Conservation (phyloP, 2,888 invertebrate genomes). For the Frankliniella fusca region DNA sequence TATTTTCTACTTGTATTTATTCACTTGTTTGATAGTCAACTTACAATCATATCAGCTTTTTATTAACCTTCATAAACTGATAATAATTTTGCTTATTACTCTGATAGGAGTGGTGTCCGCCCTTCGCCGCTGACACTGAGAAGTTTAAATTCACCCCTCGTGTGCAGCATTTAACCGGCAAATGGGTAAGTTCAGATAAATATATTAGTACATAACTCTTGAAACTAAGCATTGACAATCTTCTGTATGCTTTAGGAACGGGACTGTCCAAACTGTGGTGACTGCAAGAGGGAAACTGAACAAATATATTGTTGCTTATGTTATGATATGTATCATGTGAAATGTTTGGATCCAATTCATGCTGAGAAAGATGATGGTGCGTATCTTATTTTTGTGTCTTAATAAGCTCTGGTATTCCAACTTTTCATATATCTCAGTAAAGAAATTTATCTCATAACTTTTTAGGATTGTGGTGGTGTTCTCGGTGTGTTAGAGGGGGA, state of each 20-base stretch:
- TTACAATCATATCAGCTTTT: not conserved
- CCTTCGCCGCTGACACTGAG: not conserved
- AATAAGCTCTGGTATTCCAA: not conserved
- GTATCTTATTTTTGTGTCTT: not conserved
- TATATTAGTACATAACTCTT: not conserved
- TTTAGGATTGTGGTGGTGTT: not conserved
- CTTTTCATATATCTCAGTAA: not conserved
- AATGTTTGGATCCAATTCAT: not conserved
- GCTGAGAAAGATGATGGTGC: not conserved
- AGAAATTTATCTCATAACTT: not conserved
- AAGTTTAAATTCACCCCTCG: not conserved
- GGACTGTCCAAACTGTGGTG: not conserved
- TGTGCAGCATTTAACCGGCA: not conserved
- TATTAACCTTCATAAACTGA: not conserved
- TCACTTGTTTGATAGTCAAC: not conserved
- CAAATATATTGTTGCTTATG: not conserved
- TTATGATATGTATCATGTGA: conserved; percentile 19
- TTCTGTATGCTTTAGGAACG: not conserved
- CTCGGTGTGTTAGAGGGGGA: not conserved
- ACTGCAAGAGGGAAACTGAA: not conserved
- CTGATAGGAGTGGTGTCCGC: not conserved
- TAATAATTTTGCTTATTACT: not conserved
- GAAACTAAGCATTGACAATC: not conserved
- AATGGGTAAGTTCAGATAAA: not conserved
- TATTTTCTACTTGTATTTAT: not conserved